A percentile compares a stretch with the other conserved stretches of the same genome.
Evolutionary conservation across 2,113 vertebrate genomes (phyloP).

Genomic region (Miniopterus natalensis): DNA sequence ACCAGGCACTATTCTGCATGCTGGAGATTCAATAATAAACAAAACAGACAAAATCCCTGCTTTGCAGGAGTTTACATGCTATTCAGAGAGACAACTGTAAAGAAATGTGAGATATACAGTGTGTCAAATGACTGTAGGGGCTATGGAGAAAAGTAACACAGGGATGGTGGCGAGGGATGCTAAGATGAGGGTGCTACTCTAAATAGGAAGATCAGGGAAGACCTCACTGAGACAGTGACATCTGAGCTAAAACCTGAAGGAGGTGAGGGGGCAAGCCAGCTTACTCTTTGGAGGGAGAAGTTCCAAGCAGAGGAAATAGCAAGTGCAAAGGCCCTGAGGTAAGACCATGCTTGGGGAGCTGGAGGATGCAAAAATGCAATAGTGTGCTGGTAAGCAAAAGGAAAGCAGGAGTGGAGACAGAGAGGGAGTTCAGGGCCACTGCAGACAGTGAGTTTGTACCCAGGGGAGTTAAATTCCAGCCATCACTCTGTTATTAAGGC

Average conservation of each 20-base stretch:
- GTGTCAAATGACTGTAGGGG: neutral
- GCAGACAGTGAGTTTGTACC: too few species aligned
- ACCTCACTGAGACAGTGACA: neutral
- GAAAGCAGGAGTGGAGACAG: neutral
- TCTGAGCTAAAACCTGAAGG: neutral
- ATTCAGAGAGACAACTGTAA: neutral
- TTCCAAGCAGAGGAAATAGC: neutral
- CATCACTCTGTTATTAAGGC: neutral
- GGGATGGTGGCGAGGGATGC: rapidly evolving
- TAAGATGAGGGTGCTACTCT: neutral
- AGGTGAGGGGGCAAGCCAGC: neutral
- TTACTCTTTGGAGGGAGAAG: neutral
- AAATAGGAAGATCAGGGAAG: neutral
- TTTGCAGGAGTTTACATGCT: neutral
- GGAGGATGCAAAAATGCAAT: neutral
- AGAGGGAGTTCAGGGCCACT: neutral
- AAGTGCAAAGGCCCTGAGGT: neutral
- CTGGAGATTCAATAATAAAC: neutral
- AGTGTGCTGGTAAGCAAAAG: neutral
- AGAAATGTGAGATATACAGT: neutral
- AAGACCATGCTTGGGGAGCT: neutral
- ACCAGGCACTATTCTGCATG: neutral
- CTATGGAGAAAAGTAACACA: neutral
- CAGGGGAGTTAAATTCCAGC: neutral
- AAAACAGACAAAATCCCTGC: neutral